Evolutionary conservation across 2,888 invertebrate species (phyloP), one percentile per base, ranked within the genome.

Genomic region (Ligdia adustata): DNA sequence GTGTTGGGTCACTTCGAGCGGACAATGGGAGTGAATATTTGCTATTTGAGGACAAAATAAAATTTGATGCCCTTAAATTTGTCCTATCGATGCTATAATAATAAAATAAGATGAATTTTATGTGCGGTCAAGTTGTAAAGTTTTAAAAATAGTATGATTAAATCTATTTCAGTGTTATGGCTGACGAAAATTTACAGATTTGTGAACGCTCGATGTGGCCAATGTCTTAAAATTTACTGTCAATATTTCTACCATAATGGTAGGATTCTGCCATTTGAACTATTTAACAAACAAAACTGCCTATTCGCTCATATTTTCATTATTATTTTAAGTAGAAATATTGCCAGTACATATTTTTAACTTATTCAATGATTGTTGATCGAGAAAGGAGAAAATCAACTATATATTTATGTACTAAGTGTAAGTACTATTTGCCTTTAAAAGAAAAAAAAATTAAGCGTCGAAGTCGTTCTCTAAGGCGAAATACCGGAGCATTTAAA

Each of bases 371-470:
- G 11, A 28, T 18, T 7, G 33, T 47, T 31, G 35, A 41, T 9
- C 11, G 15, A 9, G 16, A 33, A 31, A 35, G 24, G 18, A 6
- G 29, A 29, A n/a, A n/a, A 27, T 42, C 22, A 43, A 38, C 48
- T 43, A 15, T 24, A 33, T 49, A 49, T 43, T 49, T 49, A 49
- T 43, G 32, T 32, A 40, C 46, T 41, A 39, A 49, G 42, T n/a
- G n/a, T n/a, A n/a, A n/a, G n/a, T n/a, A n/a, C 42, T 42, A 42
- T 18, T n/a, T 37, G 47, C 48, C 48, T 49, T 35, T 28, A 12
- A 15, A 28, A 14, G 28, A 24, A 29, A n/a, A 9, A 12, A 26
- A 9, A 15, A 14, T 37, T 16, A 37, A 32, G 13, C 24, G 34
- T 33, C 9, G 13, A 22, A 15, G 33, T n/a, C n/a, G n/a, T n/a